phyloP scores from a whole-genome alignment of 1,140 invertebrate species.

The Helicoverpa armigera region DNA sequence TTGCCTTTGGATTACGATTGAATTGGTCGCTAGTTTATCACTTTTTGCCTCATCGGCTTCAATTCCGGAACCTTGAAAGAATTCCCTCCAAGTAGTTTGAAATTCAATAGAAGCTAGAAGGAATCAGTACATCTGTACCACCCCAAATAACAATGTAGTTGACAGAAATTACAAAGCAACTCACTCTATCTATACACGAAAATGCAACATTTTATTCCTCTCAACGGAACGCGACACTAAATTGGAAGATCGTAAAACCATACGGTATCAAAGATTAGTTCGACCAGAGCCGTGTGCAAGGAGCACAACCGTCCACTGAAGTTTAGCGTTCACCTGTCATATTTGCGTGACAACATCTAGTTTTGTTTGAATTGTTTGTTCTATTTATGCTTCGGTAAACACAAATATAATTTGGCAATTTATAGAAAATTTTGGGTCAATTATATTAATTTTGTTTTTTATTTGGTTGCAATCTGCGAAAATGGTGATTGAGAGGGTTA shows the following conservation, averaged over 20 bases:
- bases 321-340: conserved; percentile 41
- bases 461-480: neutral
- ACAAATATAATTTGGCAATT: conserved; percentile 7
- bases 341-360: conserved; percentile 40
- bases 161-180: too few relatives aligned
- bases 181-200: conserved; percentile 55
- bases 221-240: conserved; percentile 64
- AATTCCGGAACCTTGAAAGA: too few relatives aligned
- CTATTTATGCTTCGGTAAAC: conserved; percentile 22
- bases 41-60: too few relatives aligned
- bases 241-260: conserved; percentile 75
- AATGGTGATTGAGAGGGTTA: neutral
- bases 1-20: too few relatives aligned
- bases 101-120: too few relatives aligned
- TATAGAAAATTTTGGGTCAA: conserved; percentile 9
- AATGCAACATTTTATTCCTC: conserved; percentile 52
- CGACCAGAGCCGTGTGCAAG: conserved; percentile 60
- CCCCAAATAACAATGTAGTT: too few relatives aligned
- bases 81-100: too few relatives aligned
- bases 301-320: conserved; percentile 44
- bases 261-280: conserved; percentile 72
- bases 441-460: neutral
- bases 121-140: too few relatives aligned
- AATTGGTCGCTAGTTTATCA: too few relatives aligned
- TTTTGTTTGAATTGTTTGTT: conserved; percentile 18